phyloP scores from a whole-genome alignment of 23 tunicate species.

The Botrylloides violaceus region DNA sequence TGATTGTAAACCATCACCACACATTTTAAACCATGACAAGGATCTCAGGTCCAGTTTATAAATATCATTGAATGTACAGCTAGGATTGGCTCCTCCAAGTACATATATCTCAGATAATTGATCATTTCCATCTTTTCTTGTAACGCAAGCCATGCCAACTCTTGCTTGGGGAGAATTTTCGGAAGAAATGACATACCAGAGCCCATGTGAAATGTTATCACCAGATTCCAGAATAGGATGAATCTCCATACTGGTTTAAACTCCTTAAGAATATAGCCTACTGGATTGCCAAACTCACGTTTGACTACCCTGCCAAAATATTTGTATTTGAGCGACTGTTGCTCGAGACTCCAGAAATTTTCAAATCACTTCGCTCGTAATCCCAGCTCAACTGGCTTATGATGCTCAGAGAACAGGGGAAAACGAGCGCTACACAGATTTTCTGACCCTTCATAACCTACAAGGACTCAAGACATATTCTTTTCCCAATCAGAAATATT shows the following conservation, averaged over 20 bases:
- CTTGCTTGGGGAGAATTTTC: constrained; percentile 40
- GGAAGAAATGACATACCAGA: constrained; percentile 86
- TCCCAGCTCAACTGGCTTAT: too few relatives aligned
- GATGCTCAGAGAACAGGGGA: too few relatives aligned
- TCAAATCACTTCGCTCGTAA: too few relatives aligned
- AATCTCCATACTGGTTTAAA: constrained; percentile 79
- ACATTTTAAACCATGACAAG: constrained; percentile 1
- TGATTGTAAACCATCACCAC: constrained; percentile 7
- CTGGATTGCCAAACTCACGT: too few relatives aligned
- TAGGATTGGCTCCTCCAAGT: constrained; percentile 87
- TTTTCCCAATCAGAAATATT: too few relatives aligned
- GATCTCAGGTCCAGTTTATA: constrained; percentile 23
- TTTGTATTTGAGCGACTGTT: too few relatives aligned
- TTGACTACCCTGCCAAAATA: too few relatives aligned
- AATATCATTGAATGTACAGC: constrained; percentile 47
- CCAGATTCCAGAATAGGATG: constrained; percentile 81
- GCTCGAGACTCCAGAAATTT: too few relatives aligned
- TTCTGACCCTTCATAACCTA: too few relatives aligned
- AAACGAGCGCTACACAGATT: too few relatives aligned
- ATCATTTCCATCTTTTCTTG: constrained; percentile 5
- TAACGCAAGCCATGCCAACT: constrained; percentile 72
- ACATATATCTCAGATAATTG: not conserved
- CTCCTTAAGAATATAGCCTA: too few relatives aligned
- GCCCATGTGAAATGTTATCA: constrained; percentile 28
- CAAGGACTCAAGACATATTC: too few relatives aligned